Base-by-base conservation (phyloP, 1,140 invertebrate genomes). In the Camponotus vicinus region DNA sequence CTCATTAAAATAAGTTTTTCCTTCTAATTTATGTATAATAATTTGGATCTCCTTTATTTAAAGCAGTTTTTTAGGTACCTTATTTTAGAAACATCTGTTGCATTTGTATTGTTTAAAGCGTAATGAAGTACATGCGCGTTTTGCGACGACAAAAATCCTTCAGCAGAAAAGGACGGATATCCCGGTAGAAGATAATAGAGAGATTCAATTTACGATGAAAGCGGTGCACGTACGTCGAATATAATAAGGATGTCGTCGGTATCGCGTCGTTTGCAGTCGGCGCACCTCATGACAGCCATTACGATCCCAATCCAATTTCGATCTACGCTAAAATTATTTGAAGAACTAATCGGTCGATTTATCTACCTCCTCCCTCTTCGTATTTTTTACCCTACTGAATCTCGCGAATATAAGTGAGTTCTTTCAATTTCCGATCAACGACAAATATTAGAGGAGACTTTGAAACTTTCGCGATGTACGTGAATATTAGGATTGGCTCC, bases 241-340 rank as follows among this genome's bases (percentile, higher is more conserved):
- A 83, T 87, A 84, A 87, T 88, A 88, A 63, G 59, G 40, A 59
- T 49, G 40, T 57, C 49, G 34, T 0, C n/a, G 21, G 37, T 52
- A 37, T 34, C 11, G 11, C 45, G 61, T 86, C 45, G 59, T 71
- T 79, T 42, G 59, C 61, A 89, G 52, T 78, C 57, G 32, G 13
- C 34, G 42, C 34, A 34, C 59, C 49, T 37, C 15, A 27, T 8
- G 13, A 27, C 87, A 79, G 67, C 32, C 75, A 75, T 88, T 88
- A 80, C n/a, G 63, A 80, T 37, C 82, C 49, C 57, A 87, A 73
- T 85, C 42, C 67, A 45, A 88, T 88, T 89, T 21, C 73, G 88
- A 75, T 88, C 88, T 88, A n/a, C 27, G 55, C 55, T 75, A 89
- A 70, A 88, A 88, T 89, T 88, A 80, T 88, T 88, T 87, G 78